Evolutionary conservation across 2,113 vertebrate species (phyloP), one percentile per base, ranked within the genome.

Genomic region (Barbus barbus): DNA sequence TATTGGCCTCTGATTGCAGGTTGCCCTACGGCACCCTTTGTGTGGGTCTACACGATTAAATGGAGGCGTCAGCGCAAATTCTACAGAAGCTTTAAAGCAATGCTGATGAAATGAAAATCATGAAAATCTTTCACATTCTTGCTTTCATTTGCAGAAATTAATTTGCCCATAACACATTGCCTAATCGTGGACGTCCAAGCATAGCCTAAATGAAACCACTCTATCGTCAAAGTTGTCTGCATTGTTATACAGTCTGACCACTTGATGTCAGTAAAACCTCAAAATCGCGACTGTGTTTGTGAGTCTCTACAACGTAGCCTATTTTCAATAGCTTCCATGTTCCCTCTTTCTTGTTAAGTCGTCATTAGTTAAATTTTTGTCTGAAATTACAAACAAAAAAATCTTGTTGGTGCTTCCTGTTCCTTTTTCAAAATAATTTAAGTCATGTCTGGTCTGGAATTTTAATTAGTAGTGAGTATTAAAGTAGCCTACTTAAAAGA

Each of bases 1-100:
- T 97, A 98, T 97, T 96, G 95, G 94, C 92, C 90, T 89, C 92
- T 94, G 3, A 75, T 92, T 92, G 91, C 88, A 87, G 88, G 85
- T 89, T 90, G 85, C 94, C 93, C 96, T 94, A 93, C 90, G 90
- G 93, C 90, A 90, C 89, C 92, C 91, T 96, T 94, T 94, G 93
- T 95, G 88, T 93, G 84, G 91, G 92, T 44, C 11, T 69, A 33
- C 36, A 69, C 2, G 5, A 12, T 31, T 9, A 77, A 51, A 67
- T 28, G 60, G 41, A 83, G 44, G 7, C 24, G 53, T 48, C 73
- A 3, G 58, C 24, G 31, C 8, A 48, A 61, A 65, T 48, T 80
- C 38, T 18, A 3, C 12, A 26, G 38, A 61, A 9, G 12, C 1
- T 38, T 80, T 7, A 78, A 60, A 77, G n/a, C n/a, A 53, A 18